phyloP scores from a whole-genome alignment of 2,888 invertebrate genomes.

The Suillia variegata region DNA sequence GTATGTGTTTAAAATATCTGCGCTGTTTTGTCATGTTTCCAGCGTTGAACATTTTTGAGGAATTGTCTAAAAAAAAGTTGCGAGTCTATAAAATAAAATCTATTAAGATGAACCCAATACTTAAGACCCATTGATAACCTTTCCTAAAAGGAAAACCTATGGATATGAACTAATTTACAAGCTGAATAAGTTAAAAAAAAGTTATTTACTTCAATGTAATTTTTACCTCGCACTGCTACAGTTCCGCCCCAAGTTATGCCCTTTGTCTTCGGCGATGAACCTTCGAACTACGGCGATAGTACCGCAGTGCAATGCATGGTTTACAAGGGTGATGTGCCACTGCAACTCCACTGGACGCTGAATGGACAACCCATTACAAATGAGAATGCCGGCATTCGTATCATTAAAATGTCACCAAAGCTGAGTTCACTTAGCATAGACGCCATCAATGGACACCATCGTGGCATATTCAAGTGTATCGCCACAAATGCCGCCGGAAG shows the following conservation, averaged over 20 bases:
- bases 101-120: too few relatives aligned
- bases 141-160: too few relatives aligned
- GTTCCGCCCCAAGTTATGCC: constrained; percentile 80
- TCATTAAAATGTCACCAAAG: constrained; percentile 68
- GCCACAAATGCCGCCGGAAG: constrained; percentile 73
- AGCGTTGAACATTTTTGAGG: not conserved
- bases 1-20: too few relatives aligned
- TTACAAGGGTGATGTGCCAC: constrained; percentile 78
- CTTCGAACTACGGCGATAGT: constrained; percentile 78
- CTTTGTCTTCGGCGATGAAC: constrained; percentile 77
- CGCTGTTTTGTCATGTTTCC: not conserved
- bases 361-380: constrained; percentile 68
- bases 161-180: too few relatives aligned
- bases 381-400: constrained; percentile 65
- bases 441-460: constrained; percentile 74
- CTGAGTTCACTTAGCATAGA: constrained; percentile 76
- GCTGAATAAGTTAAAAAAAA: not conserved
- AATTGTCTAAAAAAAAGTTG: too few relatives aligned
- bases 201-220: not conserved
- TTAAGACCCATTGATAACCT: too few relatives aligned
- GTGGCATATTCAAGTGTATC: constrained; percentile 76
- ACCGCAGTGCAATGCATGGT: constrained; percentile 78
- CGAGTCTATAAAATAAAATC: too few relatives aligned
- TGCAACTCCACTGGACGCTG: constrained; percentile 77
- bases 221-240: constrained; percentile 49